These are phyloP conservation scores for Lepidocyrtoides sp. DNA, from an alignment of 2,888 invertebrate genomes.

Conservation along the genomic window DNA sequence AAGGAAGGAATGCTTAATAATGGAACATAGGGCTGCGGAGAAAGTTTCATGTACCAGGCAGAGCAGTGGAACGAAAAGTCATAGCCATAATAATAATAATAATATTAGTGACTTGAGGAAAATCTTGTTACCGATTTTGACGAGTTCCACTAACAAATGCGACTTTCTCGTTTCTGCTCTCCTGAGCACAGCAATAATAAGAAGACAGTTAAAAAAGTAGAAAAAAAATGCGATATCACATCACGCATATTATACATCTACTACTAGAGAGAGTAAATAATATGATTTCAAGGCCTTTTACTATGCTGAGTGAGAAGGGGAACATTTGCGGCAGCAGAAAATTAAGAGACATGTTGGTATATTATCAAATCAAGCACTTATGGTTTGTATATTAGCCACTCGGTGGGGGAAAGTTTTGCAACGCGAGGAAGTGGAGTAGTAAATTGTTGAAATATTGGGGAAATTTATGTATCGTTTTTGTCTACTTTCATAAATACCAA, in stretches of 20 bases:
- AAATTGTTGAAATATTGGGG: too few species aligned
- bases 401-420: not conserved
- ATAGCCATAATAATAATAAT: constrained; percentile 30
- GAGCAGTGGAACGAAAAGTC: constrained; percentile 45
- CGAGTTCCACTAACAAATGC: constrained; percentile 14
- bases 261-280: too few species aligned
- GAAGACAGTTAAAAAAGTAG: not conserved
- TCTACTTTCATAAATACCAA: too few species aligned
- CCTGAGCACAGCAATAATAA: not conserved
- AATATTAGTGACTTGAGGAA: constrained; percentile 20
- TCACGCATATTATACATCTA: too few species aligned
- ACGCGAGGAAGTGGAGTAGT: too few species aligned
- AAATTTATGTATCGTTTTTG: too few species aligned
- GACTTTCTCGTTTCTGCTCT: not conserved
- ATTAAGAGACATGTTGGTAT: not conserved
- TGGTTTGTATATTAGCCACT: not conserved
- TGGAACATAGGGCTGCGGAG: not conserved
- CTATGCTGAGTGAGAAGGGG: too few species aligned
- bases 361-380: not conserved
- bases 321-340: not conserved
- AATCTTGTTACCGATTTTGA: constrained; percentile 39
- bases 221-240: not conserved
- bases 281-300: not conserved
- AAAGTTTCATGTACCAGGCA: constrained; percentile 38
- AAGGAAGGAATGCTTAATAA: not conserved